phyloP scores from a whole-genome alignment of 2,888 invertebrate genomes.

The Romanomermis culicivorax region DNA sequence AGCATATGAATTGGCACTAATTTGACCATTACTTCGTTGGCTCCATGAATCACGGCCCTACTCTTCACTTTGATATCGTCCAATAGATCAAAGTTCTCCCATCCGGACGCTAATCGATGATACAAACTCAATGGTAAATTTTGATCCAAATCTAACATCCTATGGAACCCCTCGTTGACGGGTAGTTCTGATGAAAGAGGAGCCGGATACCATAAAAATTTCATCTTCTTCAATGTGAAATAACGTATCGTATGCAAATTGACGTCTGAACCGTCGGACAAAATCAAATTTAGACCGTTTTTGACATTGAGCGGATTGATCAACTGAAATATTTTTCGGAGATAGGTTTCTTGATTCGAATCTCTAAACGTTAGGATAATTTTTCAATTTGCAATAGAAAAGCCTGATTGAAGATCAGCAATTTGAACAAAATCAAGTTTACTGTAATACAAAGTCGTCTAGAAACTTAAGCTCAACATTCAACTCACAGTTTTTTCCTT shows the following conservation, averaged over 20 bases:
- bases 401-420: too few species aligned
- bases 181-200: too few species aligned
- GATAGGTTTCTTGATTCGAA: too few species aligned
- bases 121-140: background rate
- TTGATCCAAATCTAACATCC: background rate
- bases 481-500: too few species aligned
- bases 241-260: conserved; percentile 30
- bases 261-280: background rate
- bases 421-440: too few species aligned
- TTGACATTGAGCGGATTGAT: too few species aligned
- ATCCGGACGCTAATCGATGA: too few species aligned
- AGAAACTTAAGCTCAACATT: too few species aligned
- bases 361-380: too few species aligned
- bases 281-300: background rate
- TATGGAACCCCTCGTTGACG: conserved; percentile 1
- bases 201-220: conserved; percentile 50
- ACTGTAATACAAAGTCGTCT: too few species aligned
- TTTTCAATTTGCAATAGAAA: too few species aligned
- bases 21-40: conserved; percentile 34
- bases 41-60: conserved; percentile 29
- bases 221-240: conserved; percentile 60
- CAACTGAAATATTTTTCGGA: too few species aligned
- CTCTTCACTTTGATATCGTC: conserved; percentile 13
- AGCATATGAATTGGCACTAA: conserved; percentile 33
- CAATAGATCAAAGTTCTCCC: background rate